Base-by-base conservation (phyloP, 2,888 invertebrate genomes). In the Nomada ruficornis region DNA sequence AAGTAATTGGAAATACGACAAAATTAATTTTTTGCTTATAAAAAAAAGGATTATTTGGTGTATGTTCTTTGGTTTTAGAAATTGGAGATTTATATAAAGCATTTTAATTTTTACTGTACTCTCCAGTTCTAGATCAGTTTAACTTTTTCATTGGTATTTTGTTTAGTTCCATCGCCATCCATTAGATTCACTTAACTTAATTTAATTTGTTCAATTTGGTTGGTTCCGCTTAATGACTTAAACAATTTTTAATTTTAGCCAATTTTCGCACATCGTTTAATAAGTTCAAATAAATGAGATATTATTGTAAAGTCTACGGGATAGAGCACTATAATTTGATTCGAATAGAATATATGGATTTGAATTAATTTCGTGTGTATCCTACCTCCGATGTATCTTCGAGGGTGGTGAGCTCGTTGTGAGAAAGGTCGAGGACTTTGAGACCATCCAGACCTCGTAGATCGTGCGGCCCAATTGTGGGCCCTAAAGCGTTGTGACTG, bases 311-410 rank as follows among this genome's bases (percentile, higher is more conserved):
- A 4, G 26, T 59, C 11, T 55, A n/a, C 57, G 20, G 13, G 29
- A 13, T 57, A 50, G 54, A 42, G 55, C 1, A 18, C 20, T 42
- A 62, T 63, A 18, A 11, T 2, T 23, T 15, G 44, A 63, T 54
- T 11, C 10, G 29, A 63, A 44, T 1, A 26, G 23, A 54, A 47
- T 47, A 15, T 4, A 23, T 18, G 10, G 15, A 44, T 26, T n/a
- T 15, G 23, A 60, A 23, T 78, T 42, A 52, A 67, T 69, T 70
- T 50, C 26, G 7, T n/a, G 23, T 11, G 13, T 60, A 92, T 94
- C 63, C 92, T 94, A 98, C 98, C 96, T 97, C 97, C 89, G 97
- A 97, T 75, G 97, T 96, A 94, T 97, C 97, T 92, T 97, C 97
- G 76, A 98, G 94, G 2, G 97, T 96, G 60, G 96, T 95, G 54